Evolutionary conservation across 2,113 vertebrate genomes (phyloP).

Genomic region (Buteo buteo): DNA sequence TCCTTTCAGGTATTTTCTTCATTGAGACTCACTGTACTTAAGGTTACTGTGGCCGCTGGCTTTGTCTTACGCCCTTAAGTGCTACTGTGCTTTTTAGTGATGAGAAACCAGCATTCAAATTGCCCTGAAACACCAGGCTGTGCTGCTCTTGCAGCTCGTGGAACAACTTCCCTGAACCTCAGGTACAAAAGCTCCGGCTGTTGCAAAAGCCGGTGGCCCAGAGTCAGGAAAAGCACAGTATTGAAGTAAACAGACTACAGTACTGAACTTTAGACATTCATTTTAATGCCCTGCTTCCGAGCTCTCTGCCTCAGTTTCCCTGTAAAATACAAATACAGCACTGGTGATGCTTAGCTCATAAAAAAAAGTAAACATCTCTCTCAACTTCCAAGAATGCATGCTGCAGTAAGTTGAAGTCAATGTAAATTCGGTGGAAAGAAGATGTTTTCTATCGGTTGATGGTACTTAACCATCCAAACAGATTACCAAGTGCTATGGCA

Average conservation of each 20-base stretch:
- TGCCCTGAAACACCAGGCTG: not conserved
- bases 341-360: not conserved
- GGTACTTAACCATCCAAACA: not conserved
- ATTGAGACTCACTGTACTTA: not conserved
- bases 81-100: not conserved
- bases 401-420: not conserved
- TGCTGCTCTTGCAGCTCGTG: not conserved
- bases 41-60: not conserved
- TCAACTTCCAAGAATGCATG: not conserved
- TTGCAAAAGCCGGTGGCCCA: not conserved
- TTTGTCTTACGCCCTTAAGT: not conserved
- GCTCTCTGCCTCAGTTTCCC: not conserved
- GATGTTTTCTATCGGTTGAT: not conserved
- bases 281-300: not conserved
- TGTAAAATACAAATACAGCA: not conserved
- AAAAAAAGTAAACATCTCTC: not conserved
- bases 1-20: slow-evolving; percentile 5
- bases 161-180: not conserved
- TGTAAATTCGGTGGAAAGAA: not conserved
- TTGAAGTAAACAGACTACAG: not conserved
- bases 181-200: not conserved
- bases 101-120: not conserved
- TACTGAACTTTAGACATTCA: not conserved
- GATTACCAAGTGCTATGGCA: not conserved
- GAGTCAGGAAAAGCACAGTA: not conserved